Conservation (phyloP, 2,113 vertebrate species). For the Cervus canadensis region DNA sequence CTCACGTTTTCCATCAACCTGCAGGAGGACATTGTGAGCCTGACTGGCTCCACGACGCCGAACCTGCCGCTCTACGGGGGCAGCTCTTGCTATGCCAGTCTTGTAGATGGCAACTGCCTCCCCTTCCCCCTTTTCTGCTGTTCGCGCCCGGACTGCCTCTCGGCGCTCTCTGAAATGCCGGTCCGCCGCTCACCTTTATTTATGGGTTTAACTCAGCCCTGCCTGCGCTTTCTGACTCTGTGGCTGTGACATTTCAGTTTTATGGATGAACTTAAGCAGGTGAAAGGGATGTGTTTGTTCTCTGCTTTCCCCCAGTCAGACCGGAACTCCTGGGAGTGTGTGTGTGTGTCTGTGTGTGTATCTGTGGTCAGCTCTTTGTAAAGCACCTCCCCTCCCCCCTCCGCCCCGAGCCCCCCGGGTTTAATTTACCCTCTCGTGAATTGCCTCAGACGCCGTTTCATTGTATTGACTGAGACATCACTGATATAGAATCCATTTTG, state of each 20-base stretch:
- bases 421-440: no score
- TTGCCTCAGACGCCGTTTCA: no score
- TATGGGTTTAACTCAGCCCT: conserved; percentile 15
- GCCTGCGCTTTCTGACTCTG: conserved; percentile 29
- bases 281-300: conserved; percentile 52
- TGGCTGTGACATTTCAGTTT: conserved; percentile 56
- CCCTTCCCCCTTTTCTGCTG: background rate
- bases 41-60: background rate
- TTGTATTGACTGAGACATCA: no score
- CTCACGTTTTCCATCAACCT: conserved; percentile 28
- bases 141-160: background rate
- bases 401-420: background rate
- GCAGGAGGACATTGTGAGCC: conserved; percentile 27
- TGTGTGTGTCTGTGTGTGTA: background rate
- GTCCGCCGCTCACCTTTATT: conserved; percentile 41
- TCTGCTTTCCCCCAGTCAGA: background rate
- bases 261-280: conserved; percentile 63
- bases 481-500: no score
- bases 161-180: background rate
- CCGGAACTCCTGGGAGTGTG: conserved; percentile 44
- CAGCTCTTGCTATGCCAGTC: background rate
- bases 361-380: conserved; percentile 51
- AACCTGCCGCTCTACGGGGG: background rate
- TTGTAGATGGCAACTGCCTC: background rate
- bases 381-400: conserved; percentile 5